Base-by-base conservation (phyloP, 1,140 invertebrate species). In the Scylla paramamosain region DNA sequence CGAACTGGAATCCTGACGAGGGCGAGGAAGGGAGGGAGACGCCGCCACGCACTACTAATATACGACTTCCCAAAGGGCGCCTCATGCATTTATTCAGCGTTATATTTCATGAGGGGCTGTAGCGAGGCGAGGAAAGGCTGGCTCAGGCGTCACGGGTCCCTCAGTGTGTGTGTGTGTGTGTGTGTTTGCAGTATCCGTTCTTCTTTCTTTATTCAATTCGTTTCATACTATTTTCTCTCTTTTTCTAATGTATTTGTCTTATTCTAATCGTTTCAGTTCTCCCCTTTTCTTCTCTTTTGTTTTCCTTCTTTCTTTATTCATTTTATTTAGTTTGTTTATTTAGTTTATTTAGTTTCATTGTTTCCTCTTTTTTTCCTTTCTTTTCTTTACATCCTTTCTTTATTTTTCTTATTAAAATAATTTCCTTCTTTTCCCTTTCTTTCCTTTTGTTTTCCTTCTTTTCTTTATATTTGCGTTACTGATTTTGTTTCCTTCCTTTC, bases 51-150 rank as follows among this genome's bases (percentile, higher is more conserved):
- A 32, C 84, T 0, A 0, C 45, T 93, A 52, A 93, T 59, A 93
- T 88, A 93, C 52, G 83, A 52, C 84, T 39, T 87, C 82, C 52
- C 84, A 16, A 59, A 88, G 93, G 59, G 28, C 28, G 93, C 28
- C 46, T 93, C 93, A 93, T 93, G 93, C 93, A 93, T 93, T 93
- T 93, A 93, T 94, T 94, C 93, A 94, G 88, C 59, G 59, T 94
- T 94, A 94, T 94, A 94, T 94, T 94, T 94, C 93, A 94, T 94
- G 88, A 89, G 93, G 86, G 87, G 88, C 32, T 46, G 87, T 32
- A 46, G 52, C 20, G 84, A 59, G 45, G 83, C 86, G 29, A 32
- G 82, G 77, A 12, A 84, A 86, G 77, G 28, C 67, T 31, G 10
- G 93, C 84, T 29, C 4, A 10, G 39, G 59, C 31, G 31, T 88